A percentile compares a stretch with the other conserved stretches of the same genome.
These are phyloP conservation scores for Nephrotoma flavescens DNA, from an alignment of 2,888 invertebrate species.

Conservation along the genomic window DNA sequence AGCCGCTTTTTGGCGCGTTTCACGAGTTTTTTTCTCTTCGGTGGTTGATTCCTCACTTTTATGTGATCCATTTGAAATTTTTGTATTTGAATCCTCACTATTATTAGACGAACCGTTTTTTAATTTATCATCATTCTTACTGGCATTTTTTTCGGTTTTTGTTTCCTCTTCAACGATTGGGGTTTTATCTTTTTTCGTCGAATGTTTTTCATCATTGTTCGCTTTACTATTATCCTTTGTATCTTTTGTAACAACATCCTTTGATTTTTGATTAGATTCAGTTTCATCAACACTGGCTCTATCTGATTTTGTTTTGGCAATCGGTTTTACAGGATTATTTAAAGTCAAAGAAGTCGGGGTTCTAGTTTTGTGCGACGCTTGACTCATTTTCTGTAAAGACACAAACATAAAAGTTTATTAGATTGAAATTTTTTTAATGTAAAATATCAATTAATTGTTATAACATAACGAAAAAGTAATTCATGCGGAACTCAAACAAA, in stretches of 20 bases:
- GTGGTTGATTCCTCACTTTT: not conserved
- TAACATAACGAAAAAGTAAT: not conserved
- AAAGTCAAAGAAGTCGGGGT: not conserved
- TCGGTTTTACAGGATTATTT: not conserved
- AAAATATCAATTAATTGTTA: not conserved
- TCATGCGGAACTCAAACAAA: not conserved
- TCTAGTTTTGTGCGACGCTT: not conserved
- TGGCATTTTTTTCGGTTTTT: not conserved
- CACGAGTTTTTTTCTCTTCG: slow-evolving; percentile 1
- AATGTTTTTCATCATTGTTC: not conserved
- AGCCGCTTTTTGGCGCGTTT: not conserved
- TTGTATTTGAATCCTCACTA: not conserved
- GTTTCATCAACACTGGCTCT: not conserved
- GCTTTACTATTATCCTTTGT: not conserved
- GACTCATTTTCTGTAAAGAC: not conserved
- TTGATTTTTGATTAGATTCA: not conserved
- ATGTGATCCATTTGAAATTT: not conserved
- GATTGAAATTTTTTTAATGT: not conserved
- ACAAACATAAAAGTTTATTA: not conserved
- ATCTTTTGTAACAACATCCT: not conserved
- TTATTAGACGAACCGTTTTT: not conserved
- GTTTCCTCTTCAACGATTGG: not conserved
- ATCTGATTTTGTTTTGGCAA: not conserved
- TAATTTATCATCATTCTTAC: not conserved
- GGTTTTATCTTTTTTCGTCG: not conserved